phyloP scores from a whole-genome alignment of 30 jellyfish, hydroid and myxozoan species.

The Pseudorhiza aurosa region DNA sequence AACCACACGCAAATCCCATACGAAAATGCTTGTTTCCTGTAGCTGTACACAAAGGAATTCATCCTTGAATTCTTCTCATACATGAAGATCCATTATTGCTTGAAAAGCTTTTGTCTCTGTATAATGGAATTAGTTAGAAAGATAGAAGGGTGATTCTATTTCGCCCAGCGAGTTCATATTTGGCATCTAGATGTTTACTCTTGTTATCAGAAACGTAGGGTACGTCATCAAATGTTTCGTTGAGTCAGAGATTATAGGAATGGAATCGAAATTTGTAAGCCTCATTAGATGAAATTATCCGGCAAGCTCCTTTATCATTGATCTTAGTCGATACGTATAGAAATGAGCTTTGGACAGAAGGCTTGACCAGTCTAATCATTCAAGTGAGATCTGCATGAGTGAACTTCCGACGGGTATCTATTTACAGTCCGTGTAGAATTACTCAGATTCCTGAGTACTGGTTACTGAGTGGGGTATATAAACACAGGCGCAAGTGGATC shows the following conservation, averaged over 20 bases:
- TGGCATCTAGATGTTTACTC: too few relatives aligned
- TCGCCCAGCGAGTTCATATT: too few relatives aligned
- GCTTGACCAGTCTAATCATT: too few relatives aligned
- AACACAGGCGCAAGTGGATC: too few relatives aligned
- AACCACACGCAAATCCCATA: not conserved
- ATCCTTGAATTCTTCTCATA: not conserved
- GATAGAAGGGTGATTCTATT: too few relatives aligned
- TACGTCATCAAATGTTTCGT: conserved; percentile 5
- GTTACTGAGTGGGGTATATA: too few relatives aligned
- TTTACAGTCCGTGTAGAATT: not conserved
- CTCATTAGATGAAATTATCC: not conserved
- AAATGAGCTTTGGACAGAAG: too few relatives aligned
- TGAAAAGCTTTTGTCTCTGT: too few relatives aligned
- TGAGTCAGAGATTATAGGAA: not conserved
- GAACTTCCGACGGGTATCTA: conserved; percentile 6
- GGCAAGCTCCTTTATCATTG: conserved; percentile 7
- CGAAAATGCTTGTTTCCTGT: not conserved
- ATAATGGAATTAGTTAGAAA: too few relatives aligned
- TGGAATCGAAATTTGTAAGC: not conserved
- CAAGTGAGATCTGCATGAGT: conserved; percentile 25
- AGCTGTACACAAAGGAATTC: not conserved
- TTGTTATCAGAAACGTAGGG: too few relatives aligned
- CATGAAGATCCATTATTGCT: not conserved
- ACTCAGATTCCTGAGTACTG: not conserved
- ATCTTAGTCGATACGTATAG: not conserved